Evolutionary conservation across 2,113 vertebrate species (phyloP).

Genomic region (Bombycilla garrulus): DNA sequence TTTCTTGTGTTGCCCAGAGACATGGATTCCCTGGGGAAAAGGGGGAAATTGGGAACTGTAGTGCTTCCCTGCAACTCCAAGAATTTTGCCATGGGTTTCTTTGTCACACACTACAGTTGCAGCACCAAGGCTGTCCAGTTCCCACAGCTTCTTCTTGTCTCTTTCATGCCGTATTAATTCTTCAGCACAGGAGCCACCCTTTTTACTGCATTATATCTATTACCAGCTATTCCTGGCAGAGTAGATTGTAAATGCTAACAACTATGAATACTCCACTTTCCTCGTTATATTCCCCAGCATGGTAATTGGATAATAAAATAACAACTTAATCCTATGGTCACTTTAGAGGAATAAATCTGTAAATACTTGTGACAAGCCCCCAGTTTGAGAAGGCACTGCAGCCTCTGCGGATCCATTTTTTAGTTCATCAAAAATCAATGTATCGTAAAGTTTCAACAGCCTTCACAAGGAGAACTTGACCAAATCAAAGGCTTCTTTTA

Average conservation of each 20-base stretch:
- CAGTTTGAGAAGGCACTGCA: neutral
- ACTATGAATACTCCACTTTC: neutral
- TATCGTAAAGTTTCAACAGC: neutral
- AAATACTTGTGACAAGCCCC: neutral
- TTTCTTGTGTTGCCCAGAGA: neutral
- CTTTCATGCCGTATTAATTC: neutral
- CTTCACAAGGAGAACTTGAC: neutral
- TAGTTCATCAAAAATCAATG: neutral
- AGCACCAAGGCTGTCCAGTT: neutral
- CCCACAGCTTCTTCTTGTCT: neutral
- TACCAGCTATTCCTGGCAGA: neutral
- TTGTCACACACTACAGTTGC: neutral
- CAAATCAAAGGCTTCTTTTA: conserved; percentile 1
- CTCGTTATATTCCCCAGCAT: neutral
- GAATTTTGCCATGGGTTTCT: neutral
- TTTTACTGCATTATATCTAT: neutral
- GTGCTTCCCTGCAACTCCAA: neutral
- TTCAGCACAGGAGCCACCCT: neutral
- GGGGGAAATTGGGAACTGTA: neutral
- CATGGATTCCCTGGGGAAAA: accelerated
- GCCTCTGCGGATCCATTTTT: neutral
- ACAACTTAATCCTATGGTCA: neutral
- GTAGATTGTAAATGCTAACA: neutral
- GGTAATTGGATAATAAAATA: neutral
- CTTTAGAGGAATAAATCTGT: neutral